phyloP scores from a whole-genome alignment of 2,888 invertebrate species.

The Zaprionus lineosus region DNA sequence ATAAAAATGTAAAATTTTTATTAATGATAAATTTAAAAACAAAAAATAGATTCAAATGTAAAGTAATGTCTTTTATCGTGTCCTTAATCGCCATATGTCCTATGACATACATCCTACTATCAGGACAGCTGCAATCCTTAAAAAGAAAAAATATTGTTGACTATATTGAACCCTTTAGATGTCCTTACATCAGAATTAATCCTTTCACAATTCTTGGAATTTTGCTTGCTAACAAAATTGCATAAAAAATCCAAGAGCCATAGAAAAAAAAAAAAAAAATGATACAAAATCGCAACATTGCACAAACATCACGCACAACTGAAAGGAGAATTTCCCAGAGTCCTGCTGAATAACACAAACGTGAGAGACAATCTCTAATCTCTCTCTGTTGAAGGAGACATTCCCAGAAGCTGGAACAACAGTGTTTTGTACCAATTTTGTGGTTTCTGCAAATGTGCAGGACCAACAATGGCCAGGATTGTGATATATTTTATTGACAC shows the following conservation, averaged over 20 bases:
- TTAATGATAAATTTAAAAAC: too few relatives aligned
- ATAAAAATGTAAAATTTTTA: too few relatives aligned
- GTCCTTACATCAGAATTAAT: conserved; percentile 41
- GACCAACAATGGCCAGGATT: conserved; percentile 31
- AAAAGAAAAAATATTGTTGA: too few relatives aligned
- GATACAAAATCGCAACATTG: conserved; percentile 66
- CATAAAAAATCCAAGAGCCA: conserved; percentile 44
- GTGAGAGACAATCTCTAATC: conserved; percentile 56
- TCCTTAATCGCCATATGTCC: too few relatives aligned
- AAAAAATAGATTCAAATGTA: too few relatives aligned
- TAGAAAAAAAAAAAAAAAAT: conserved; percentile 8
- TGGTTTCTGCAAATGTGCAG: conserved; percentile 46
- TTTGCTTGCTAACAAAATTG: conserved; percentile 21
- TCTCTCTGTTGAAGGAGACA: conserved; percentile 21
- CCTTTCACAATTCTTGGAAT: conserved; percentile 55
- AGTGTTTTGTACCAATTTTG: conserved; percentile 59
- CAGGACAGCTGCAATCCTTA: background rate
- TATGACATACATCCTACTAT: too few relatives aligned
- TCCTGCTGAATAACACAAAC: conserved; percentile 32
- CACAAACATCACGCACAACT: conserved; percentile 62
- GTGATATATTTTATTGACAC: conserved; percentile 69
- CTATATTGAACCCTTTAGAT: conserved; percentile 36
- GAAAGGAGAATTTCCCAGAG: conserved; percentile 45
- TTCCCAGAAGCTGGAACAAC: conserved; percentile 62
- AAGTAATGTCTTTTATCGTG: too few relatives aligned